Base-by-base conservation (phyloP, 2,113 vertebrate genomes). In the Leiothrix lutea region DNA sequence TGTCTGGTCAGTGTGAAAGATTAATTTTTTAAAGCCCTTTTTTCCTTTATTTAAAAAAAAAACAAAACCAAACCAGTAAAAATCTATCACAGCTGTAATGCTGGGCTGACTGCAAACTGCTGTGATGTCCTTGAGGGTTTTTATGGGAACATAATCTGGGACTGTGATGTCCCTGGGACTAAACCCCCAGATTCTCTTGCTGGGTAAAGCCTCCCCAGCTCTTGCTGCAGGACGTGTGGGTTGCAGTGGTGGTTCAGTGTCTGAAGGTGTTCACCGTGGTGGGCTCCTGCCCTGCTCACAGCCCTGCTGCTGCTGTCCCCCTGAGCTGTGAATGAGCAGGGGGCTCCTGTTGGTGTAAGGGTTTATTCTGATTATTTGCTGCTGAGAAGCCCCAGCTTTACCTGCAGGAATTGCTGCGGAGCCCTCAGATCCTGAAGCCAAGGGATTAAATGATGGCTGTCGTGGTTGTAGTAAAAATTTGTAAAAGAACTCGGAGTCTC, bases 151-250 rank as follows among this genome's bases (percentile, higher is more conserved):
- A 10, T 56, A 47, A 80, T n/a, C 50, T 51, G 20, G 56, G 51
- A 42, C 82, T 61, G 22, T 53, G 66, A 67, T 17, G 4, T 53
- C 36, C 61, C 80, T 88, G 22, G 8, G 67, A 92, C 17, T 48
- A 70, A 74, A 85, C 60, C 87, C 61, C 25, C 14, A 60, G 60
- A 20, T 60, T 85, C 45, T 83, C 57, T 21, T 56, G 13, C 88
- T 80, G 24, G 62, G 23, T 80, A 45, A 84, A 53, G 45, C 26
- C 18, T 14, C n/a, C 21, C 16, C 74, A 93, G 47, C 60, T 95
- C 26, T 70, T 91, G 74, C 86, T 57, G 92, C 66, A 88, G 95
- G 96, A 90, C 64, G 25, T 47, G 70, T 36, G 95, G 84, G 84
- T 96, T 78, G 93, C 79, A 58, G 90, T 26, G 94, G 79, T 54